These are phyloP conservation scores for Eremophila alpestris DNA, from an alignment of 2,797 vertebrate species.

Conservation along the genomic window DNA sequence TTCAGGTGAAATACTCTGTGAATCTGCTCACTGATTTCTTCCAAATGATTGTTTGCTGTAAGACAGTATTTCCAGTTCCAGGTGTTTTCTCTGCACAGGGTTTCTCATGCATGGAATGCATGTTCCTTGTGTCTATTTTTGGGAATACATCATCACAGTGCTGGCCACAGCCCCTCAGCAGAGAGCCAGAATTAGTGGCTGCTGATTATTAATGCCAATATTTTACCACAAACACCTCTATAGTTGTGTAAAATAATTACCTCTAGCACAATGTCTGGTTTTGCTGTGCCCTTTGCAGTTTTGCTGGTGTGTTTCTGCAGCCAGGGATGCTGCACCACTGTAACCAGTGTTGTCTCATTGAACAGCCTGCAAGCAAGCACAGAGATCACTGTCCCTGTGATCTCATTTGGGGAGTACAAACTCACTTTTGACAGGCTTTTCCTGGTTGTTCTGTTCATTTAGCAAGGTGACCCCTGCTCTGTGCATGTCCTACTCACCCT, in stretches of 20 bases:
- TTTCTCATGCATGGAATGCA: background rate
- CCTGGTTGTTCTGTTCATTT: background rate
- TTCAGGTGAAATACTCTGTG: slow-evolving; percentile 83
- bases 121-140: background rate
- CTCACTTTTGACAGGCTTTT: background rate
- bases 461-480: too few relatives aligned
- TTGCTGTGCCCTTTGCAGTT: background rate
- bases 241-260: background rate
- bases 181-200: background rate
- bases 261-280: background rate
- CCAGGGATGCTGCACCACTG: background rate
- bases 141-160: background rate
- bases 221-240: background rate
- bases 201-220: background rate
- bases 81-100: background rate
- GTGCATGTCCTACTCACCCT: too few relatives aligned
- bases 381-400: background rate
- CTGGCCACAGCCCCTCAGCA: background rate
- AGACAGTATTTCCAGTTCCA: background rate
- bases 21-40: background rate
- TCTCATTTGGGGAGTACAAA: background rate
- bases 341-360: background rate
- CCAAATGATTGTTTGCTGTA: background rate
- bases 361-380: background rate
- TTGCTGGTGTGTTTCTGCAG: background rate